Base-by-base conservation (phyloP, 2,888 invertebrate genomes). In the Metopia argyrocephala region DNA sequence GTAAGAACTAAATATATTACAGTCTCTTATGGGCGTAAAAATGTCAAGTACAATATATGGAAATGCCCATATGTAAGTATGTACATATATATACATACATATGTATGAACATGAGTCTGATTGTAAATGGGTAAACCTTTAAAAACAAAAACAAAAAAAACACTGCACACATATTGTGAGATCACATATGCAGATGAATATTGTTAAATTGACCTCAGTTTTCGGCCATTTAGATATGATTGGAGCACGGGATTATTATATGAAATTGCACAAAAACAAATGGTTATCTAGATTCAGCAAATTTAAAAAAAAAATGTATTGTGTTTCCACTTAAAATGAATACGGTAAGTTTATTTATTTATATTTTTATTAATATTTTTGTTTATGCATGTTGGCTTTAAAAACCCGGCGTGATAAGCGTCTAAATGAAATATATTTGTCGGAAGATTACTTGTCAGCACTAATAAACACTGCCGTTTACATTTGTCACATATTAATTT, bases 201-300 rank as follows among this genome's bases (percentile, higher is more conserved):
- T 68, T 50, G 52, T 65, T 65, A 15, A 50, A 38, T 27, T 70
- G 64, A 59, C 52, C 59, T 59, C 57, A 21, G 45, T 52, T 65
- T 65, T 57, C 21, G 64, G 45, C 50, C 64, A 54, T 38, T 65
- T 59, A 25, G 64, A 52, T 25, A 7, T 15, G n/a, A 46, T 52
- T 64, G 23, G 27, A 56, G 27, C 2, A 18, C 56, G 27, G 15
- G 18, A 27, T 6, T 27, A 56, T 28, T 28, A 27, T 25, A 56
- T 3, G 1, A 56, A 56, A 38, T 12, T 31, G 12, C 38, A 15
- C 9, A 38, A 38, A 38, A 12, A 38, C 9, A 15, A 31, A 9
- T 31, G n/a, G n/a, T n/a, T n/a, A n/a, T n/a, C n/a, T n/a, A n/a
- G n/a, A n/a, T n/a, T n/a, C n/a, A 9, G 2, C 7, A 31, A 12